Conservation (phyloP, 2,797 vertebrate species). For the Pristis pectinata region DNA sequence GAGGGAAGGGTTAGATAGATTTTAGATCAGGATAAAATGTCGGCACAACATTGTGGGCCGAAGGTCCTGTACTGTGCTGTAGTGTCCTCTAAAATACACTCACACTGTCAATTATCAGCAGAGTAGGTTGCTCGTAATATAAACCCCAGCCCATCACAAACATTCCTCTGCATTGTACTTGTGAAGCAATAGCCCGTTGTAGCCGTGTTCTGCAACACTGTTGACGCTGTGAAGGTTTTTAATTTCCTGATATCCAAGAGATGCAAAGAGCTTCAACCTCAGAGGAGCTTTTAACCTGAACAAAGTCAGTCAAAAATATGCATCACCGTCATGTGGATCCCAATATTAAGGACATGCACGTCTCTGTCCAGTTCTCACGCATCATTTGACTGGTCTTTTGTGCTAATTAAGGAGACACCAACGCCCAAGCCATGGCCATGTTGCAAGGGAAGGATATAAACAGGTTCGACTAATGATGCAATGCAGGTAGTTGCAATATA, state of each 20-base stretch:
- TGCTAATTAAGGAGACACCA: neutral
- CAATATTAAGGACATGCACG: neutral
- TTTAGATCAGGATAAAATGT: too few species aligned
- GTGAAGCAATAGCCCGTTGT: neutral
- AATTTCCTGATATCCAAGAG: neutral
- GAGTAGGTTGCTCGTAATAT: neutral
- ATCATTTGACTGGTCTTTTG: neutral
- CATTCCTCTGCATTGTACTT: neutral
- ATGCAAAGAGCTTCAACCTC: neutral
- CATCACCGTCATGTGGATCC: too few species aligned
- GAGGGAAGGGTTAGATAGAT: too few species aligned
- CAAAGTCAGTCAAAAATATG: neutral
- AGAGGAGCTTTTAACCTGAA: neutral
- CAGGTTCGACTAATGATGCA: neutral
- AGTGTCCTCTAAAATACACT: too few species aligned
- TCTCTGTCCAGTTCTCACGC: neutral
- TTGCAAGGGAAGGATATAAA: neutral
- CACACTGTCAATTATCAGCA: neutral
- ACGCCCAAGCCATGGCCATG: neutral
- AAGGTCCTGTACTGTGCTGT: too few species aligned
- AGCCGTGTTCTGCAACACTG: neutral
- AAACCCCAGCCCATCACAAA: neutral
- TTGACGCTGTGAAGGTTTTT: neutral
- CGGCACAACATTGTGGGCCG: too few species aligned
- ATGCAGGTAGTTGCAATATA: neutral